These are phyloP conservation scores for Calliphora vomitoria DNA, from an alignment of 2,888 invertebrate genomes.

Conservation along the genomic window DNA sequence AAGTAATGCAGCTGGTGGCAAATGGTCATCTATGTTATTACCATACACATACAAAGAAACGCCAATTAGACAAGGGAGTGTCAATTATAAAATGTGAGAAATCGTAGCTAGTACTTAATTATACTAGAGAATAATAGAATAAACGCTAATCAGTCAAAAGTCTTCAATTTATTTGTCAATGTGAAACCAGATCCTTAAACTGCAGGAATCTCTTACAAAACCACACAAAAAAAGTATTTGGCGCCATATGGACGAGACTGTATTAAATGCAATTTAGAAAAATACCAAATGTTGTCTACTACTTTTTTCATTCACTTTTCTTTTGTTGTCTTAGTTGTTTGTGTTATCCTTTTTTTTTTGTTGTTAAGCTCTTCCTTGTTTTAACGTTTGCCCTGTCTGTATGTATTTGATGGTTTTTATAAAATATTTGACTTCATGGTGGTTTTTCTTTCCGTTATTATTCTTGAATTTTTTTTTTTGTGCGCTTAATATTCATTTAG, in stretches of 20 bases:
- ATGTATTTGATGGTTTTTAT: background rate
- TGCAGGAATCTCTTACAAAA: background rate
- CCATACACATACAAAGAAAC: too few relatives aligned
- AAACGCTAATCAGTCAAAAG: too few relatives aligned
- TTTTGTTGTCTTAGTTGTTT: constrained; percentile 5
- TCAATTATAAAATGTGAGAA: too few relatives aligned
- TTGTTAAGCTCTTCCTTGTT: constrained; percentile 1
- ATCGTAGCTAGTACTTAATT: too few relatives aligned
- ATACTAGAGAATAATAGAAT: too few relatives aligned
- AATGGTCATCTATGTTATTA: too few relatives aligned
- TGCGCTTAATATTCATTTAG: background rate
- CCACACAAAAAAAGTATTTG: constrained; percentile 10
- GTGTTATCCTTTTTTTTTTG: constrained; percentile 32
- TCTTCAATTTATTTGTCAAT: too few relatives aligned
- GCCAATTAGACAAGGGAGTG: too few relatives aligned
- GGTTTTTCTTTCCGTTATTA: constrained; percentile 3
- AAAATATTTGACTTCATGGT: background rate
- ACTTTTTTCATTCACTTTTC: background rate
- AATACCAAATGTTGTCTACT: constrained; percentile 48
- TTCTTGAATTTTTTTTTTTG: background rate
- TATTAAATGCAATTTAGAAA: constrained; percentile 68
- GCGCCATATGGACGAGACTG: constrained; percentile 69
- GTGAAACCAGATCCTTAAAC: background rate
- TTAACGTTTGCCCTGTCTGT: background rate
- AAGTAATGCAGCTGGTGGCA: too few relatives aligned